These are phyloP conservation scores for Fragum fragum DNA, from an alignment of 2,888 invertebrate species.

Conservation along the genomic window DNA sequence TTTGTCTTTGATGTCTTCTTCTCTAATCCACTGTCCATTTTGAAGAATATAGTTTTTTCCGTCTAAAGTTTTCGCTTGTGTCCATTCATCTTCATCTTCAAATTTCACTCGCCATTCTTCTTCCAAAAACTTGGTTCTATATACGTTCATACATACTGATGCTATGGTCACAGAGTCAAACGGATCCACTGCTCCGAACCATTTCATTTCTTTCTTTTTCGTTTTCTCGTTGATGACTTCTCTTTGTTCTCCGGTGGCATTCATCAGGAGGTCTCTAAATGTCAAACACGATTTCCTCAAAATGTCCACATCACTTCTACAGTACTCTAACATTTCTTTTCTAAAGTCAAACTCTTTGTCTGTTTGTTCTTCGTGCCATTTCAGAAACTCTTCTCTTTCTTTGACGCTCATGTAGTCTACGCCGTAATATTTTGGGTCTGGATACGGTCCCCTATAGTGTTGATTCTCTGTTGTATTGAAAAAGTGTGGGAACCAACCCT, in stretches of 20 bases:
- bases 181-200: constrained; percentile 45
- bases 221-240: constrained; percentile 1
- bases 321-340: constrained; percentile 57
- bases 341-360: constrained; percentile 52
- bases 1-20: constrained; percentile 2
- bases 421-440: constrained; percentile 33
- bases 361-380: constrained; percentile 34
- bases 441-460: constrained; percentile 43
- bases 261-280: constrained; percentile 42
- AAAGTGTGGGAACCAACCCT: constrained; percentile 37
- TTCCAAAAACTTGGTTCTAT: constrained; percentile 45
- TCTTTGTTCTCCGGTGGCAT: constrained; percentile 19
- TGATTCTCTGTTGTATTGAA: constrained; percentile 59
- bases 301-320: constrained; percentile 57
- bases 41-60: constrained; percentile 23
- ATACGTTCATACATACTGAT: constrained; percentile 52
- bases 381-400: constrained; percentile 39
- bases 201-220: constrained; percentile 24
- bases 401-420: constrained; percentile 39
- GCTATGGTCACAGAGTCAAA: constrained; percentile 51
- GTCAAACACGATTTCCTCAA: constrained; percentile 44
- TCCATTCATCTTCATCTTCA: constrained; percentile 32
- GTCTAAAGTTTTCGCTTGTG: constrained; percentile 31
- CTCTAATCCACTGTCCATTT: constrained; percentile 27
- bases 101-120: constrained; percentile 51